Percentiles rank a stretch among this genome's conserved stretches.
Conservation (phyloP, 2,797 vertebrate genomes). For the Mus caroli region DNA sequence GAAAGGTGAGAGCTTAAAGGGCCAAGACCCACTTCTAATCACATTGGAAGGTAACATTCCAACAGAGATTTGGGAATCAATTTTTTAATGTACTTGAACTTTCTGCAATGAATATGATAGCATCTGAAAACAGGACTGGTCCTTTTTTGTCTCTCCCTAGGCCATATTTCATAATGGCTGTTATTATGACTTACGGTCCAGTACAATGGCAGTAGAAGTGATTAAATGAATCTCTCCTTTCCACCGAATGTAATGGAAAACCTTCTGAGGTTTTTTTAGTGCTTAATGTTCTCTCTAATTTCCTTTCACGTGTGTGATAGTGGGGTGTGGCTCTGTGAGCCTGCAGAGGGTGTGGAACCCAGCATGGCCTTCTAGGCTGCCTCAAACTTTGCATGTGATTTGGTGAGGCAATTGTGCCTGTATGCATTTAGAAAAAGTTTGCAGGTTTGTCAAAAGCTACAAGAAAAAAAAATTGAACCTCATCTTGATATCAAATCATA, state of each 20-base stretch:
- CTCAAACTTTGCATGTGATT: background rate
- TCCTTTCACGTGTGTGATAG: background rate
- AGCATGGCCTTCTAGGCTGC: background rate
- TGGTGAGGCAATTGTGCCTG: background rate
- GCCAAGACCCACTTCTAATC: background rate
- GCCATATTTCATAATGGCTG: background rate
- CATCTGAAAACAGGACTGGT: background rate
- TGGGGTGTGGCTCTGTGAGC: background rate
- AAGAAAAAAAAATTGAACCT: conserved; percentile 47
- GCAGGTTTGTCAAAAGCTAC: conserved; percentile 41
- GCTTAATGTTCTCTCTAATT: background rate
- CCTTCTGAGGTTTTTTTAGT: conserved; percentile 33
- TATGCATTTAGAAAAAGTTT: conserved; percentile 23
- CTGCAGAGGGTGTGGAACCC: background rate
- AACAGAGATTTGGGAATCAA: background rate
- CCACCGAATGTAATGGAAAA: background rate
- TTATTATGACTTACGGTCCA: conserved; percentile 7
- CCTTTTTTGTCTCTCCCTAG: background rate
- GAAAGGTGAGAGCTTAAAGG: no score
- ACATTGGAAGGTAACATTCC: background rate
- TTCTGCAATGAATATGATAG: background rate
- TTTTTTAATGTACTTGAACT: background rate
- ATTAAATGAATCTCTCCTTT: background rate
- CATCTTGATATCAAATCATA: background rate
- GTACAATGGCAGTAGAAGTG: conserved; percentile 16